A percentile compares a stretch with the other conserved stretches of the same genome.
phyloP scores from a whole-genome alignment of 1,140 invertebrate species.

The Leucophenga varia region DNA sequence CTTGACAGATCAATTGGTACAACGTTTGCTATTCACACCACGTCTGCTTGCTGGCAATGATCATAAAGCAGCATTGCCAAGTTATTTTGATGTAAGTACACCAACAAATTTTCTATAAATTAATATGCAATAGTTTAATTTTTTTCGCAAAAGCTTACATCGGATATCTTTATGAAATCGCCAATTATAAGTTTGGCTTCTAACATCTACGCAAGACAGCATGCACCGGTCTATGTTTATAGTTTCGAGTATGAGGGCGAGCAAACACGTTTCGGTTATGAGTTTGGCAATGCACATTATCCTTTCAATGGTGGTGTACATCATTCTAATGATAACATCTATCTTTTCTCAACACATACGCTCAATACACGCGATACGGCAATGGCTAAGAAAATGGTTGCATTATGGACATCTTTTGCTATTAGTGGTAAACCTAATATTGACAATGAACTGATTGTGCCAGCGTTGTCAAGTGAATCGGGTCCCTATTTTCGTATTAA shows the following conservation, averaged over 20 bases:
- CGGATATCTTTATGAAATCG: constrained; percentile 37
- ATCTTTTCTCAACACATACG: constrained; percentile 45
- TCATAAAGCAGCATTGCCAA: constrained; percentile 35
- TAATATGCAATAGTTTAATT: not conserved
- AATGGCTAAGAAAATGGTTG: constrained; percentile 52
- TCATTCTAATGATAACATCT: constrained; percentile 56
- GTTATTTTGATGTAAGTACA: constrained; percentile 44
- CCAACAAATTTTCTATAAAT: not conserved
- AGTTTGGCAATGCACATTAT: constrained; percentile 45
- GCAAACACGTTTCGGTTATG: constrained; percentile 54
- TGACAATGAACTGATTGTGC: not conserved
- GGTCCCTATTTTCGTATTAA: constrained; percentile 47
- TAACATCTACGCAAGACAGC: constrained; percentile 18
- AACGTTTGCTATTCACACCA: constrained; percentile 29
- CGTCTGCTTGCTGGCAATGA: constrained; percentile 24
- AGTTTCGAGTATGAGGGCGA: constrained; percentile 49
- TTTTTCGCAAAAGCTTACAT: constrained; percentile 29
- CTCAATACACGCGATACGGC: constrained; percentile 37
- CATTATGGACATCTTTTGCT: constrained; percentile 55
- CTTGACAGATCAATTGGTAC: constrained; percentile 30
- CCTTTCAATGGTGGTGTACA: constrained; percentile 56
- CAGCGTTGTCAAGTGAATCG: constrained; percentile 16
- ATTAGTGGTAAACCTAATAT: constrained; percentile 33
- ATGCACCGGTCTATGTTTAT: constrained; percentile 38
- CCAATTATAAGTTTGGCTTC: constrained; percentile 37